Evolutionary conservation across 2,113 vertebrate genomes (phyloP).

Genomic region (Catharus fuscescens): DNA sequence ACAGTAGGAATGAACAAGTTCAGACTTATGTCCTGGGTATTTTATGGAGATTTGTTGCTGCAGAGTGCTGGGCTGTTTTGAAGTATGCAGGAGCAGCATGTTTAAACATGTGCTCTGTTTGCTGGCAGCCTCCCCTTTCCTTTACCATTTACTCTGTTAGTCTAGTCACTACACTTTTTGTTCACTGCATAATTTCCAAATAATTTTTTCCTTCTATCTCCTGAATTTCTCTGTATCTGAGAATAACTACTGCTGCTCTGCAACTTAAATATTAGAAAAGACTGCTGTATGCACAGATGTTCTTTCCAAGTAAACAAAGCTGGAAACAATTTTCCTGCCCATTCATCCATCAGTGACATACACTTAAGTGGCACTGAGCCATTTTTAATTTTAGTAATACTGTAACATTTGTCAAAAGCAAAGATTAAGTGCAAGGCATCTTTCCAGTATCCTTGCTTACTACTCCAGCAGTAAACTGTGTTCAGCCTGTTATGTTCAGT

Average conservation of each 20-base stretch:
- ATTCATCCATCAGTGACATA: neutral
- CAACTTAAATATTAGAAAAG: neutral
- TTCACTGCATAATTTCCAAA: neutral
- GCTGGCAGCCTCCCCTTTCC: neutral
- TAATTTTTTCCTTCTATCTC: neutral
- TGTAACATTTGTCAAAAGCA: neutral
- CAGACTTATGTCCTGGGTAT: neutral
- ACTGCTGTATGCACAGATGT: neutral
- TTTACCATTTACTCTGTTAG: neutral
- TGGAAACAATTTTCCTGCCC: neutral
- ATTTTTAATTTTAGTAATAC: neutral
- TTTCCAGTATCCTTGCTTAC: neutral
- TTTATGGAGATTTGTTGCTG: neutral
- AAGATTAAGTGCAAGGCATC: neutral
- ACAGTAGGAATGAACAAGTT: slow-evolving; percentile 2
- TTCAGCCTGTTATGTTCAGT: neutral
- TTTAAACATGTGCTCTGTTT: neutral
- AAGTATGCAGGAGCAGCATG: neutral
- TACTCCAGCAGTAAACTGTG: neutral
- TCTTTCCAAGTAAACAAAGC: neutral
- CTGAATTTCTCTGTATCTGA: neutral
- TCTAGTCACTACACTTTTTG: neutral
- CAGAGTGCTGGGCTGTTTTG: neutral
- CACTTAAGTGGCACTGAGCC: neutral
- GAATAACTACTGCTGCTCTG: neutral